Evolutionary conservation across 2,113 vertebrate genomes (phyloP), one percentile per base, ranked within the genome.

Genomic region (Glaucomys volans): DNA sequence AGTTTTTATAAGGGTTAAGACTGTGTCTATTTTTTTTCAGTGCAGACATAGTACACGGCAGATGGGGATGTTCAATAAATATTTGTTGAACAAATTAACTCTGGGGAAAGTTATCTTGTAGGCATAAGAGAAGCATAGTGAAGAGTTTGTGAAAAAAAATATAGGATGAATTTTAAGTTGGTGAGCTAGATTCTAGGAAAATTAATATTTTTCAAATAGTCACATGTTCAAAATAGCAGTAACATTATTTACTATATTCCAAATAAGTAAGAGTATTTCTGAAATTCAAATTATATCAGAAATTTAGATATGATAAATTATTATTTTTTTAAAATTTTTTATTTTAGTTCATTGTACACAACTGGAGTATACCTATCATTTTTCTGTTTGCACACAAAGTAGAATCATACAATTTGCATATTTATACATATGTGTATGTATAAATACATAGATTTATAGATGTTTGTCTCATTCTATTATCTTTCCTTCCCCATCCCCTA

Each of bases 241-340:
- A 96, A 54, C 74, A 71, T 71, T 64, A 1, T 74, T 62, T 95
- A 37, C 11, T 50, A 69, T 83, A 40, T n/a, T 62, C 37, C 32
- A 77, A 66, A 57, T 80, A 84, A 89, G 28, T 74, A 71, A 86
- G 95, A 76, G 52, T 87, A 92, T 87, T 93, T 94, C 50, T 94
- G 18, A 96, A 94, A 32, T 90, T 75, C 28, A 89, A 87, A 74
- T 90, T 90, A 2, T 37, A 9, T 67, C 7, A 62, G 18, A 30
- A 66, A 71, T 59, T 54, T 64, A 44, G 22, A 77, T 79, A 67
- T 52, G 24, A 66, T 47, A n/a, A n/a, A n/a, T n/a, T n/a, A n/a
- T n/a, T n/a, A n/a, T n/a, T n/a, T n/a, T n/a, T n/a, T n/a, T n/a
- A n/a, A n/a, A n/a, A n/a, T n/a, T n/a, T n/a, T n/a, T n/a, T n/a